phyloP scores from a whole-genome alignment of 2,797 vertebrate genomes.

The Pangasius djambal region DNA sequence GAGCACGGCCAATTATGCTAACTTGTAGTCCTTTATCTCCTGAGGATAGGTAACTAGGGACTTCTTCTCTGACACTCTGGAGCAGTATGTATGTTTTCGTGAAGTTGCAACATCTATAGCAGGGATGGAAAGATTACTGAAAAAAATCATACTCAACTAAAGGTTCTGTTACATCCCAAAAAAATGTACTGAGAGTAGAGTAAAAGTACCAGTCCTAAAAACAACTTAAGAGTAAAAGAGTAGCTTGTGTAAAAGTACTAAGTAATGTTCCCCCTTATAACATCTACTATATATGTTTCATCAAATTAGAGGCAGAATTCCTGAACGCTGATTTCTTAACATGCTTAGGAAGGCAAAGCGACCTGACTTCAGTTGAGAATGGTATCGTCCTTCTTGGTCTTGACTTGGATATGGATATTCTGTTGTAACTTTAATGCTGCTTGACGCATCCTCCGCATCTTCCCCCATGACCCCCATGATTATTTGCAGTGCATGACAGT shows the following conservation, averaged over 20 bases:
- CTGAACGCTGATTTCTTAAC: neutral
- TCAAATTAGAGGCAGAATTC: too few relatives aligned
- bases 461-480: neutral
- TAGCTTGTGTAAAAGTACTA: too few relatives aligned
- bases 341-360: neutral
- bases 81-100: neutral
- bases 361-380: neutral
- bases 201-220: neutral
- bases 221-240: too few relatives aligned
- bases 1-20: neutral
- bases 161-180: neutral
- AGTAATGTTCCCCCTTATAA: too few relatives aligned
- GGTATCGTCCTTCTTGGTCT: neutral
- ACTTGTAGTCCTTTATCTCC: neutral
- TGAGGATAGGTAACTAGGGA: neutral
- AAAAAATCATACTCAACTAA: neutral
- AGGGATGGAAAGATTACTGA: neutral
- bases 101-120: neutral
- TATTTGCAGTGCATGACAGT: neutral
- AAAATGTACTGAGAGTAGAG: neutral
- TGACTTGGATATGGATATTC: neutral
- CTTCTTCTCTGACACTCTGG: neutral
- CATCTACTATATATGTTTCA: too few relatives aligned
- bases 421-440: neutral
- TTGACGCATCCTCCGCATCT: neutral